These are phyloP conservation scores for Nycticorax nycticorax DNA, from an alignment of 2,113 vertebrate species.

Conservation along the genomic window DNA sequence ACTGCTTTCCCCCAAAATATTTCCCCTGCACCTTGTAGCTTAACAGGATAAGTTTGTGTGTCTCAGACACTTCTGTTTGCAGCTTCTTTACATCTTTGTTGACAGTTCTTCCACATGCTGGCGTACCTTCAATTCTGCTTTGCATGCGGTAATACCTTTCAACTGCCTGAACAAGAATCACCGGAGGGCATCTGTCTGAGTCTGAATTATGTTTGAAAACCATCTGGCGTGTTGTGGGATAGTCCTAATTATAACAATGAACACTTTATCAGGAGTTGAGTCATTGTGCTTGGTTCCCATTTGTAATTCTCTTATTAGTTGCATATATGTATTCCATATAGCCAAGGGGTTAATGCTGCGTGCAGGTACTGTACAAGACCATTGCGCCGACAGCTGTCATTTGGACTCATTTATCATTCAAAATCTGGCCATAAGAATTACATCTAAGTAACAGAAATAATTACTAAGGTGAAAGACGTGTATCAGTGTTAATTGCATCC, in stretches of 20 bases:
- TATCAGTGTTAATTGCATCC: background rate
- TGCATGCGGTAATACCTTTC: background rate
- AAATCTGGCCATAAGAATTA: background rate
- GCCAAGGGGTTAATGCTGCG: background rate
- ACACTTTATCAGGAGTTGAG: constrained; percentile 12
- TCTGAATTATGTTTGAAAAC: constrained; percentile 35
- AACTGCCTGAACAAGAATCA: constrained; percentile 42
- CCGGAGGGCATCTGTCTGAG: constrained; percentile 40
- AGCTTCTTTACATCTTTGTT: background rate
- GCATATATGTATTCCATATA: background rate
- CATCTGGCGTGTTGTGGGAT: constrained; percentile 21
- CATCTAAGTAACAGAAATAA: constrained; percentile 22
- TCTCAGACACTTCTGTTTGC: background rate
- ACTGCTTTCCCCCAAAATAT: background rate
- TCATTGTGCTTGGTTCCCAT: background rate
- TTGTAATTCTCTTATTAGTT: background rate
- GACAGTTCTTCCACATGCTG: background rate
- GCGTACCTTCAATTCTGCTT: background rate
- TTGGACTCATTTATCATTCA: constrained; percentile 1
- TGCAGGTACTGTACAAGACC: background rate
- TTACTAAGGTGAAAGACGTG: background rate
- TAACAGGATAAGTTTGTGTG: background rate
- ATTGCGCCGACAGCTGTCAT: background rate
- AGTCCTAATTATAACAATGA: constrained; percentile 25
- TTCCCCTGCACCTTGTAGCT: background rate